Base-by-base conservation (phyloP, 1,140 invertebrate species). In the Hylaeus anthracinus region DNA sequence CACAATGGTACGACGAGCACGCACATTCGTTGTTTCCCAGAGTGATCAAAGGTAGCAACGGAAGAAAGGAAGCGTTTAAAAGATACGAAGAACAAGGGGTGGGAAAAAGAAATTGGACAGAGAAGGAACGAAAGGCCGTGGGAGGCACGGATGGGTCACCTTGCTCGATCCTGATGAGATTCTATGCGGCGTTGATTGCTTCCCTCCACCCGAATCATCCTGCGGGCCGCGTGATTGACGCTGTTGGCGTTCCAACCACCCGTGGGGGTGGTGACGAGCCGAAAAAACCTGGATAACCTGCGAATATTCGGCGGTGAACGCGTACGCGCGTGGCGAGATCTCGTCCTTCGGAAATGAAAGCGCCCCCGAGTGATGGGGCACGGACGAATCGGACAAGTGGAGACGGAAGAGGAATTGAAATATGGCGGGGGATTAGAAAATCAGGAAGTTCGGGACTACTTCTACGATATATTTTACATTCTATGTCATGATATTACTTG, bases 141-240 rank as follows among this genome's bases (percentile, higher is more conserved):
- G 9, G 14, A 55, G 39, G 79, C 60, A 3, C 5, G 41, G 39
- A 60, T 58, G 4, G 76, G 48, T 45, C 69, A 78, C 48, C 51
- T 79, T 72, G 51, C 69, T 63, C 69, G 69, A 56, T n/a, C 60
- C 84, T 79, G 87, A 89, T 88, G 82, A 82, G 79, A 78, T 84
- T 82, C 85, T 88, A 84, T 79, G 75, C 81, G 67, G 81, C 73
- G 84, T 76, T 88, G 86, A 88, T 88, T 86, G 80, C 84, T 79
- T 83, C 78, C 66, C 77, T 72, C 69, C 64, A 58, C 71, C 66
- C 64, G 72, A 72, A 56, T 72, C 60, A 65, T 64, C 51, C 60
- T 14, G 3, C 14, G n/a, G 15, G 37, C 8, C 12, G 3, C 14
- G 72, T 67, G 78, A 80, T 80, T 80, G 72, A 48, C 45, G 63